phyloP scores from a whole-genome alignment of 2,113 vertebrate genomes.

The Ictidomys tridecemlineatus region DNA sequence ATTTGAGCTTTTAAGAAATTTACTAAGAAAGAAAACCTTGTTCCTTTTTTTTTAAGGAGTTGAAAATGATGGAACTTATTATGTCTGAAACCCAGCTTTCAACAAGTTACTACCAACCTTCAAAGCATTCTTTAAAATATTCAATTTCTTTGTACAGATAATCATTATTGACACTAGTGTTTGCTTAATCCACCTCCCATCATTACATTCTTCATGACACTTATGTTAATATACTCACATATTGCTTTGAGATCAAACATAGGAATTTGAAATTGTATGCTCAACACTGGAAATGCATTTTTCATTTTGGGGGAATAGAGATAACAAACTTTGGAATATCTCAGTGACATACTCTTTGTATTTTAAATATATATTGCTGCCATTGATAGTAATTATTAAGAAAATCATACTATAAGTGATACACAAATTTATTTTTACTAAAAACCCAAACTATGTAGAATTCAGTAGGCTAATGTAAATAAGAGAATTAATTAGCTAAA shows the following conservation, averaged over 20 bases:
- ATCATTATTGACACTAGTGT: neutral
- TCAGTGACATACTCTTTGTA: neutral
- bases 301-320: slow-evolving; percentile 14
- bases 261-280: neutral
- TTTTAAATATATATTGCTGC: slow-evolving; percentile 19
- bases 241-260: slow-evolving; percentile 35
- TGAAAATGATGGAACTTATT: slow-evolving; percentile 39
- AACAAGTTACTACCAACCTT: slow-evolving; percentile 1
- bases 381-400: neutral
- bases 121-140: slow-evolving; percentile 41
- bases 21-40: neutral
- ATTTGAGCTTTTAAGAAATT: slow-evolving; percentile 35
- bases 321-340: slow-evolving; percentile 28
- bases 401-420: neutral
- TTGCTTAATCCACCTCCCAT: slow-evolving; percentile 46
- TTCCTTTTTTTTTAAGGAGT: neutral
- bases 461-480: slow-evolving; percentile 28
- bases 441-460: neutral
- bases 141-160: neutral
- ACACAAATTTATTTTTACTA: neutral
- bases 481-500: slow-evolving; percentile 66
- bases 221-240: slow-evolving; percentile 17
- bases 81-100: slow-evolving; percentile 56
- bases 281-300: neutral
- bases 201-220: slow-evolving; percentile 32